These are phyloP conservation scores for Sinosuthora webbiana DNA, from an alignment of 2,113 vertebrate genomes.

Conservation along the genomic window DNA sequence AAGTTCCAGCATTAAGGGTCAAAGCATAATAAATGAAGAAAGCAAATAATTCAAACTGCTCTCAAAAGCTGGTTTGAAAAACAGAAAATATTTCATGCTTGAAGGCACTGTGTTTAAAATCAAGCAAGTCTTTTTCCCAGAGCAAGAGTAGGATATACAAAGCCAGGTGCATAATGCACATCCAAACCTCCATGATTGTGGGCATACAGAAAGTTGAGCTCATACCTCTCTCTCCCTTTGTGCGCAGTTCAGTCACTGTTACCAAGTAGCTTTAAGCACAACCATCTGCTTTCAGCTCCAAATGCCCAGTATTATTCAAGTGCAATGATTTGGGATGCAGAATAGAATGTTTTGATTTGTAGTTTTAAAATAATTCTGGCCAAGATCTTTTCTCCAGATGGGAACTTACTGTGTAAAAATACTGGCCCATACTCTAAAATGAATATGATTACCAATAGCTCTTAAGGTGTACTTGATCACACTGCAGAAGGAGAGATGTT, in stretches of 20 bases:
- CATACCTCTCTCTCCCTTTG: not conserved
- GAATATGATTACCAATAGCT: not conserved
- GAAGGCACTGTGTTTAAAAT: not conserved
- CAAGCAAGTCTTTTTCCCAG: not conserved
- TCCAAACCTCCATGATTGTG: not conserved
- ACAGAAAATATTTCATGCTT: not conserved
- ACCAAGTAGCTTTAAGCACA: not conserved
- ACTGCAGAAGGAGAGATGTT: not conserved
- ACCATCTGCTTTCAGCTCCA: not conserved
- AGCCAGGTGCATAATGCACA: not conserved
- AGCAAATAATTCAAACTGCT: not conserved
- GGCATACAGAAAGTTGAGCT: not conserved
- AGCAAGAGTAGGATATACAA: not conserved
- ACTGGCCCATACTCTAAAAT: not conserved
- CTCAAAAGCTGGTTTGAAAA: not conserved
- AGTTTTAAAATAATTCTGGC: not conserved
- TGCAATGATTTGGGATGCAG: not conserved
- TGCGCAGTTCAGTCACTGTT: not conserved
- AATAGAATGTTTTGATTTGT: not conserved
- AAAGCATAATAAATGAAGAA: not conserved
- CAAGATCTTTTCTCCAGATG: not conserved
- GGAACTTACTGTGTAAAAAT: not conserved
- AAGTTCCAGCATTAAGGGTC: not conserved
- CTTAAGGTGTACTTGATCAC: not conserved
- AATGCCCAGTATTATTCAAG: not conserved